These are phyloP conservation scores for Rallus limicola DNA, from an alignment of 2,113 vertebrate genomes.

Conservation along the genomic window DNA sequence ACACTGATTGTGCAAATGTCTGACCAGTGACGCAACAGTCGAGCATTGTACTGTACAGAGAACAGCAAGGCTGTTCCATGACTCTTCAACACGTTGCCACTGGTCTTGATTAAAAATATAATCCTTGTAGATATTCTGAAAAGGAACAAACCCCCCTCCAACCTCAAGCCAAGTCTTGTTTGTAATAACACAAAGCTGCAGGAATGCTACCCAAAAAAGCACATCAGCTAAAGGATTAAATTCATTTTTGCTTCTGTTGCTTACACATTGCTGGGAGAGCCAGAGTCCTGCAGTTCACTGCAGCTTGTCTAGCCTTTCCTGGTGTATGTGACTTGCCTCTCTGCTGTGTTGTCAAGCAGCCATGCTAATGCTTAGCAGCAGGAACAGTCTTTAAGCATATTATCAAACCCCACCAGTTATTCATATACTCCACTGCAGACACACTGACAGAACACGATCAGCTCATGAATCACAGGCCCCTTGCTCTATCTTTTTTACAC, in stretches of 20 bases:
- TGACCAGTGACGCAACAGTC: not conserved
- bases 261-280: not conserved
- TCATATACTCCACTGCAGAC: conserved; percentile 30
- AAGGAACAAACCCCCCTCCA: not conserved
- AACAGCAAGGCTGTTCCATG: not conserved
- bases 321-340: conserved; percentile 10
- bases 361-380: conserved; percentile 21
- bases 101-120: not conserved
- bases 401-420: conserved; percentile 59
- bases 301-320: not conserved
- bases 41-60: not conserved
- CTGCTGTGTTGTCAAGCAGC: conserved; percentile 46
- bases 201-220: not conserved
- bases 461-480: not conserved
- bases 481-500: conserved; percentile 22
- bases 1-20: not conserved
- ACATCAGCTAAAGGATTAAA: not conserved
- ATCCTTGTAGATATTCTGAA: not conserved
- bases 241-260: not conserved
- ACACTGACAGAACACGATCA: conserved; percentile 16
- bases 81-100: not conserved
- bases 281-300: not conserved
- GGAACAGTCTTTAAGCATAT: conserved; percentile 45
- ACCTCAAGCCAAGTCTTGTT: not conserved
- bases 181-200: not conserved